Conservation (phyloP, 64 coral and sea anemone species). For the Pocillopora damicornis region DNA sequence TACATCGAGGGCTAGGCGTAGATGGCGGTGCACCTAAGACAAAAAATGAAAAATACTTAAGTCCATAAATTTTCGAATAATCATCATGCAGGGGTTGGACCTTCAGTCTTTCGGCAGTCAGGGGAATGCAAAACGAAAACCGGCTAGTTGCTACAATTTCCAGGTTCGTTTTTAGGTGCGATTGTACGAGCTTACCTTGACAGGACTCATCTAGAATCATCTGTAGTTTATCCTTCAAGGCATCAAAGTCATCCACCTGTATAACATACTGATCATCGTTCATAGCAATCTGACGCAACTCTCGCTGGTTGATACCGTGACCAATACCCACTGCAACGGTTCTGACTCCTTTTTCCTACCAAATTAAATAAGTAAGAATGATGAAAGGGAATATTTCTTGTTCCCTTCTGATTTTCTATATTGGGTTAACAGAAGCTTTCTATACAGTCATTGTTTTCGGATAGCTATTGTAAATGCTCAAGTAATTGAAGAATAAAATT, state of each 20-base stretch:
- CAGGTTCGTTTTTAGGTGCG: not conserved
- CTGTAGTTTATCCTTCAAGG: conserved; percentile 60
- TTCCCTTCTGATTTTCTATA: too few relatives aligned
- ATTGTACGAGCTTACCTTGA: conserved; percentile 40
- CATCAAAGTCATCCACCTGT: conserved; percentile 48
- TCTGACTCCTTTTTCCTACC: conserved; percentile 49
- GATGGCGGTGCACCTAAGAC: conserved; percentile 50
- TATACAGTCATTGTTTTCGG: too few relatives aligned
- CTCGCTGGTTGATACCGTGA: conserved; percentile 28
- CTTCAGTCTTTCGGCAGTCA: too few relatives aligned
- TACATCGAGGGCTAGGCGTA: conserved; percentile 55
- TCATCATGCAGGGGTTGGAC: not conserved
- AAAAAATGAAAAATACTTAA: not conserved
- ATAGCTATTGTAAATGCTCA: too few relatives aligned
- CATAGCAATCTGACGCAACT: conserved; percentile 72
- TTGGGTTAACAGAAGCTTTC: too few relatives aligned
- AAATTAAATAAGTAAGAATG: not conserved
- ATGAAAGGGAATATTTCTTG: not conserved
- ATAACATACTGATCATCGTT: conserved; percentile 46
- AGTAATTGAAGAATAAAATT: too few relatives aligned
- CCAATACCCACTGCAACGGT: conserved; percentile 74
- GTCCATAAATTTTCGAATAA: not conserved
- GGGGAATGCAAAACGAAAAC: too few relatives aligned
- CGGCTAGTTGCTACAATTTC: too few relatives aligned
- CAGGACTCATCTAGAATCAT: conserved; percentile 79